phyloP scores from a whole-genome alignment of 2,888 invertebrate genomes.

The Plutella xylostella region DNA sequence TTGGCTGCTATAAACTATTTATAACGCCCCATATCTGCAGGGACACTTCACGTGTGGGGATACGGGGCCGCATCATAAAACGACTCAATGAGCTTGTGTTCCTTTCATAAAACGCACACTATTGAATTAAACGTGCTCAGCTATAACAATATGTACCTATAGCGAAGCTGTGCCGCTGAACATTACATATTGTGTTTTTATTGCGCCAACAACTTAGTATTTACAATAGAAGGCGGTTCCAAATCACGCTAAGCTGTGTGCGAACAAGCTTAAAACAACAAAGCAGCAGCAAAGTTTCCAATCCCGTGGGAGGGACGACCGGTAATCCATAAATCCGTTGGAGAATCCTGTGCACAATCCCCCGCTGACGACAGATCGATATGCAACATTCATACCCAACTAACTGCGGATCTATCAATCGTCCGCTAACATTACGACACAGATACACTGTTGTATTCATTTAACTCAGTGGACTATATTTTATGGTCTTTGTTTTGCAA shows the following conservation, averaged over 20 bases:
- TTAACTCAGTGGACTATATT: background rate
- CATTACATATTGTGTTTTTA: no score
- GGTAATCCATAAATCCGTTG: constrained; percentile 47
- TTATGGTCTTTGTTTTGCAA: no score
- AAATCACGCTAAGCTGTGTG: constrained; percentile 18
- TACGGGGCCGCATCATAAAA: background rate
- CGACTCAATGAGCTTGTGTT: no score
- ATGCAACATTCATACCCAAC: background rate
- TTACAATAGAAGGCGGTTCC: constrained; percentile 6
- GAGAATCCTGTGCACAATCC: constrained; percentile 18
- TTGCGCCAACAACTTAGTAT: no score
- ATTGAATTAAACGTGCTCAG: no score
- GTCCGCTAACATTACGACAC: no score
- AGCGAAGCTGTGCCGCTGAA: no score
- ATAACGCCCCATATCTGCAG: constrained; percentile 1
- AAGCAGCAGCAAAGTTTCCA: constrained; percentile 39
- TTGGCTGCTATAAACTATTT: constrained; percentile 7
- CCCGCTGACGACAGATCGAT: constrained; percentile 4
- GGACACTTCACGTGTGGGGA: background rate
- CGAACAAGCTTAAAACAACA: constrained; percentile 29
- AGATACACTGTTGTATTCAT: background rate
- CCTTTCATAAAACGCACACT: no score
- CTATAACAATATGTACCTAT: no score
- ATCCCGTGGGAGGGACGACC: constrained; percentile 40
- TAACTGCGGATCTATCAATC: no score